Base-by-base conservation (phyloP, 2,888 invertebrate genomes). In the Mythimna loreyi region DNA sequence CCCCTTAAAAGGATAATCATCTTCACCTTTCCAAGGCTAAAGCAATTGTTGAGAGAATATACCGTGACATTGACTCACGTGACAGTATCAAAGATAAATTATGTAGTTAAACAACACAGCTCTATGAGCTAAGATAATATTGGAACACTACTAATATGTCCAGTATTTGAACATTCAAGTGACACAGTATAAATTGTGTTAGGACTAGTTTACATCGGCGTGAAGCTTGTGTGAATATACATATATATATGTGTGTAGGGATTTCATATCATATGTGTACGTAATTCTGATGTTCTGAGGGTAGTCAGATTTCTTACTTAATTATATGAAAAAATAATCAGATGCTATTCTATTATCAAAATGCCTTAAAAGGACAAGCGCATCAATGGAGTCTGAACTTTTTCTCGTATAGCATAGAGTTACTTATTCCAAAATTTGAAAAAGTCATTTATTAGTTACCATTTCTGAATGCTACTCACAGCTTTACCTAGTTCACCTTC, bases 401-500 rank as follows among this genome's bases (percentile, higher is more conserved):
- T 40, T 13, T 16, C 5, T 2, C 16, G 16, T 40, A 16, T 0
- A 5, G 1, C 1, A 5, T 40, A 40, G 16, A 40, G 40, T 40
- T 19, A 1, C 1, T 6, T 1, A 5, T 16, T 5, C 19, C 4
- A 40, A 40, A 40, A 40, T 40, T 40, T 19, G 16, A 6, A 21
- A 47, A 11, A 11, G 8, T 21, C 21, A 21, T 21, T 30, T 3
- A 30, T 21, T 28, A 9, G 16, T 11, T 16, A 6, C 2, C 30
- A 47, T 36, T 36, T n/a, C 16, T 8, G 5, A 30, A 49, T 23
- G 19, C 23, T n/a, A 16, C 9, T 23, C 33, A 30, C 28, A 43
- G 9, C 66, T 70, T 57, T 61, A 75, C 36, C 81, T 30, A 28
- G 83, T 80, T 84, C 56, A 49, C 87, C 87, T 87, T 87, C 83